Conservation (phyloP, 2,113 vertebrate genomes). For the Sarotherodon lohbergeri region DNA sequence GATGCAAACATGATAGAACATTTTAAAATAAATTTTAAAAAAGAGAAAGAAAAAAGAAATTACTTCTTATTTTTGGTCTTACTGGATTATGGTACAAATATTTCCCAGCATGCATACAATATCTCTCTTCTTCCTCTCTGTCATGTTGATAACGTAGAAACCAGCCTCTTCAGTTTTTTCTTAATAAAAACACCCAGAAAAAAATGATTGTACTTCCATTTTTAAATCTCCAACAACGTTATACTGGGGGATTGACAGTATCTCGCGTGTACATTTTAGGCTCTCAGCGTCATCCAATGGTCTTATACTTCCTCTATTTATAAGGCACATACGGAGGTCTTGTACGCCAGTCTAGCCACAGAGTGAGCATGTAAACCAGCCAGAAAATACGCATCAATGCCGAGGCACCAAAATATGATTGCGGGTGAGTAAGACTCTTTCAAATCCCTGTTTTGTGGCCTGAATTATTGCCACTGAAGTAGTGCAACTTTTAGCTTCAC, state of each 20-base stretch:
- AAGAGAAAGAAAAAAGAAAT: neutral
- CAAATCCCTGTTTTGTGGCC: neutral
- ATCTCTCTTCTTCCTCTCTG: neutral
- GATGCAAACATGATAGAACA: neutral
- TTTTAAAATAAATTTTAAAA: neutral
- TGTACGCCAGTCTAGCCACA: neutral
- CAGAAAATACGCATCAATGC: neutral
- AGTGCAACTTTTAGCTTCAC: neutral
- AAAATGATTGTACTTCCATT: neutral
- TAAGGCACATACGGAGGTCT: neutral
- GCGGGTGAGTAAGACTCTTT: slow-evolving; percentile 34
- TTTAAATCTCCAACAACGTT: neutral
- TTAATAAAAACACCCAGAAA: neutral
- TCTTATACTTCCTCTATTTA: slow-evolving; percentile 28
- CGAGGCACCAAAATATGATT: neutral
- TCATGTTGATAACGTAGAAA: neutral
- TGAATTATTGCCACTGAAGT: neutral
- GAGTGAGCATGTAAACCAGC: slow-evolving; percentile 1
- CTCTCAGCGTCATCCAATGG: neutral
- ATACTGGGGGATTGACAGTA: neutral
- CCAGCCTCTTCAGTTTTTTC: neutral
- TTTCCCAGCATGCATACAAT: neutral
- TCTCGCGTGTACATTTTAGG: neutral
- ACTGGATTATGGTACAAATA: neutral
- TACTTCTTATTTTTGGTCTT: neutral